These are phyloP conservation scores for Gadopsis marmoratus DNA, from an alignment of 2,797 vertebrate genomes.

Conservation along the genomic window DNA sequence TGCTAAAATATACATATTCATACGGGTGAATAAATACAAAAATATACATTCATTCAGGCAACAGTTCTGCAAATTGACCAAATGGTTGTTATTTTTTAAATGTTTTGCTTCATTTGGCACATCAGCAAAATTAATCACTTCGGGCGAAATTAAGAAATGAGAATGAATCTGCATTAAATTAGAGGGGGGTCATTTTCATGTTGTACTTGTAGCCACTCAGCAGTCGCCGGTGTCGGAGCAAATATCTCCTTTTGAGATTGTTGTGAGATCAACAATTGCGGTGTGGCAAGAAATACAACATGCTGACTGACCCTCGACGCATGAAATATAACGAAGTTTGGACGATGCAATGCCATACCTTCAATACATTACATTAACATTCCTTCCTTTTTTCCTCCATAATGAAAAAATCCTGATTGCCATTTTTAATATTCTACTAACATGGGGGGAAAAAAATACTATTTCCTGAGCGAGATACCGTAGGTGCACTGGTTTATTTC, in stretches of 20 bases:
- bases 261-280: neutral
- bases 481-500: conserved; percentile 6
- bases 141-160: neutral
- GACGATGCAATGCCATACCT: neutral
- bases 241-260: neutral
- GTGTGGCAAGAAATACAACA: neutral
- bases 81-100: neutral
- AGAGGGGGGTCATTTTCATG: neutral
- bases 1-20: conserved; percentile 28
- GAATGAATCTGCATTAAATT: neutral
- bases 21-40: conserved; percentile 30
- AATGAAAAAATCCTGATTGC: conserved; percentile 15
- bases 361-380: conserved; percentile 18
- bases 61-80: conserved; percentile 3
- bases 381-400: neutral
- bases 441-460: neutral
- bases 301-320: neutral
- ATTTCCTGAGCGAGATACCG: conserved; percentile 41
- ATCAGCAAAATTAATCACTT: neutral
- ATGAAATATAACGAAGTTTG: neutral
- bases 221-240: neutral
- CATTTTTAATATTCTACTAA: conserved; percentile 16
- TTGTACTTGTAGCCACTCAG: neutral
- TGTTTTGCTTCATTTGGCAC: neutral
- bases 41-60: conserved; percentile 22